Percentiles rank a stretch among this genome's conserved stretches.
Conservation (phyloP, 2,113 vertebrate species). For the Xenopus borealis region DNA sequence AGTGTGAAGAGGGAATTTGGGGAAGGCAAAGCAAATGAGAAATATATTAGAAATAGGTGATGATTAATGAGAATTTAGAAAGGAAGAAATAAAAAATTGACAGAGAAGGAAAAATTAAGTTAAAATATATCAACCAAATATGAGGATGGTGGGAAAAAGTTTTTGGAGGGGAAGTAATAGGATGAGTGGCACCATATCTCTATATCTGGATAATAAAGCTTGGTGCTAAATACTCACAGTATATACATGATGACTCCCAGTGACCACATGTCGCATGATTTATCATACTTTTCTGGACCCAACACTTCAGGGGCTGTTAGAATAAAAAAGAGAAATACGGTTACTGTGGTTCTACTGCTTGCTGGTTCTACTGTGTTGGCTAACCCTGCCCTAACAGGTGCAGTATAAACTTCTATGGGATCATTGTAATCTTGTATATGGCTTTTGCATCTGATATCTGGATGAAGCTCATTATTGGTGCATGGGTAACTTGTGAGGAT, state of each 20-base stretch:
- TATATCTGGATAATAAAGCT: not conserved
- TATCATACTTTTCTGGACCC: conserved; percentile 97
- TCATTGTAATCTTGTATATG: no score
- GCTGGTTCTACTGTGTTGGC: no score
- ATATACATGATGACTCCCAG: conserved; percentile 98
- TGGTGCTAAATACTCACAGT: conserved; percentile 79
- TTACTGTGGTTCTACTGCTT: not conserved
- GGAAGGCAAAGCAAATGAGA: not conserved
- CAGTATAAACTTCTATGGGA: no score
- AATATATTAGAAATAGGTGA: not conserved
- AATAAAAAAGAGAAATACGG: not conserved
- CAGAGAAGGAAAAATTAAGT: not conserved
- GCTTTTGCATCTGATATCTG: no score
- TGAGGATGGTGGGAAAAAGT: not conserved
- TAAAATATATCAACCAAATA: not conserved
- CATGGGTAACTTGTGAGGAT: no score
- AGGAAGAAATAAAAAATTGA: no score
- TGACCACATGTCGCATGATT: conserved; percentile 99
- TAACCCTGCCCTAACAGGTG: no score
- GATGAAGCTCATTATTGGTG: no score
- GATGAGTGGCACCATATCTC: not conserved
- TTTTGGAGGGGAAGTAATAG: not conserved
- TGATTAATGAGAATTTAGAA: not conserved
- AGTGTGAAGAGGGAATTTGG: no score
- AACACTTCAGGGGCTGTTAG: conserved; percentile 90